Conservation (phyloP, 2,113 vertebrate species). For the Ctenomys sociabilis region DNA sequence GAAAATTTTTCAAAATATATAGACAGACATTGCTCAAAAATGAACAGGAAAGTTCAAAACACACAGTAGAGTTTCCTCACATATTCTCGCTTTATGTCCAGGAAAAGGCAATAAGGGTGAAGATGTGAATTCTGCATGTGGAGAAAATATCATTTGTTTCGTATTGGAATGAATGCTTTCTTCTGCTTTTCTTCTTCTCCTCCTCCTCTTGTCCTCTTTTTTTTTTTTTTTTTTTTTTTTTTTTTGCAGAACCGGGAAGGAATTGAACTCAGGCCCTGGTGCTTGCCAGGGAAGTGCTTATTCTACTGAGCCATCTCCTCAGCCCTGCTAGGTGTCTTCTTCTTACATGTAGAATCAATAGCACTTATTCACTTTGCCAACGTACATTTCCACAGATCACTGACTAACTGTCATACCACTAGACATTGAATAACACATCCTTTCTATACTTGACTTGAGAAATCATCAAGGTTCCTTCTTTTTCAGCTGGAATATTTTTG, state of each 20-base stretch:
- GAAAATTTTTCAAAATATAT: not conserved
- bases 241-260: too few species aligned
- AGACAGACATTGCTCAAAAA: not conserved
- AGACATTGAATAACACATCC: not conserved
- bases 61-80: not conserved
- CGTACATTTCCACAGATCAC: not conserved
- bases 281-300: too few species aligned
- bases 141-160: too few species aligned
- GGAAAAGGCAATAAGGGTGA: not conserved
- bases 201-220: too few species aligned
- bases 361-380: not conserved
- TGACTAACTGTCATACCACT: not conserved
- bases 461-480: not conserved
- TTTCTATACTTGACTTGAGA: not conserved
- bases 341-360: not conserved
- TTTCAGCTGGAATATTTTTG: too few species aligned
- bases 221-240: too few species aligned
- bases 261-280: too few species aligned
- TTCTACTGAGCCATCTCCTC: too few species aligned
- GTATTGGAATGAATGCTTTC: too few species aligned
- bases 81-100: not conserved
- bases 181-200: too few species aligned
- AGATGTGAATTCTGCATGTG: too few species aligned
- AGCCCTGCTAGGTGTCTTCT: not conserved
- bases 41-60: not conserved